Conservation (phyloP, 2,888 invertebrate species). For the Sinhomidia bicolor region DNA sequence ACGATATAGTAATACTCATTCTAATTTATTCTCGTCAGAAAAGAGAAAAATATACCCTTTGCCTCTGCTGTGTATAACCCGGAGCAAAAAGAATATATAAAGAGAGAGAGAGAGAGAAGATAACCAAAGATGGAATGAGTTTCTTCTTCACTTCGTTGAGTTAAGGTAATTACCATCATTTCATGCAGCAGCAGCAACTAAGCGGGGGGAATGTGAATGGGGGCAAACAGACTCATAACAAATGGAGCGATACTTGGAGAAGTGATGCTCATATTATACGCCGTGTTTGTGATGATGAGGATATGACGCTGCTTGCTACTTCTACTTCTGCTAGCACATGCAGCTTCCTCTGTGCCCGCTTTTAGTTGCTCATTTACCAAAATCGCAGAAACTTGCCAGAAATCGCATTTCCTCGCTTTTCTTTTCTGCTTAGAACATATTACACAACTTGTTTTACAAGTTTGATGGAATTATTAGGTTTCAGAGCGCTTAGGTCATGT, state of each 20-base stretch:
- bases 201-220: background rate
- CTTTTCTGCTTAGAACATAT: no score
- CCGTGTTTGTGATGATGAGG: no score
- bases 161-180: slow-evolving; percentile 67
- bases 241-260: background rate
- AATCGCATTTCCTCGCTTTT: background rate
- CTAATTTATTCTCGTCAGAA: slow-evolving; percentile 16
- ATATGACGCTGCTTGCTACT: no score
- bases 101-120: slow-evolving; percentile 3
- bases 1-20: slow-evolving; percentile 56
- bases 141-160: slow-evolving; percentile 14
- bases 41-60: background rate
- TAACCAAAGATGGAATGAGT: background rate
- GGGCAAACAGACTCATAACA: slow-evolving; percentile 10
- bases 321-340: no score
- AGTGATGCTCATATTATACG: no score
- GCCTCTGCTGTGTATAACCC: no score
- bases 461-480: slow-evolving; percentile 57
- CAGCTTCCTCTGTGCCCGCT: no score
- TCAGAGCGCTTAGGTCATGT: slow-evolving; percentile 34
- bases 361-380: no score
- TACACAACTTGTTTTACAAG: background rate
- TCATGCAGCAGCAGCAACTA: slow-evolving; percentile 37
- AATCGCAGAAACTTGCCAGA: no score
- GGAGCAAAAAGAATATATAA: no score